Evolutionary conservation across 2,888 invertebrate species (phyloP).

Genomic region (Synergus gifuensis): DNA sequence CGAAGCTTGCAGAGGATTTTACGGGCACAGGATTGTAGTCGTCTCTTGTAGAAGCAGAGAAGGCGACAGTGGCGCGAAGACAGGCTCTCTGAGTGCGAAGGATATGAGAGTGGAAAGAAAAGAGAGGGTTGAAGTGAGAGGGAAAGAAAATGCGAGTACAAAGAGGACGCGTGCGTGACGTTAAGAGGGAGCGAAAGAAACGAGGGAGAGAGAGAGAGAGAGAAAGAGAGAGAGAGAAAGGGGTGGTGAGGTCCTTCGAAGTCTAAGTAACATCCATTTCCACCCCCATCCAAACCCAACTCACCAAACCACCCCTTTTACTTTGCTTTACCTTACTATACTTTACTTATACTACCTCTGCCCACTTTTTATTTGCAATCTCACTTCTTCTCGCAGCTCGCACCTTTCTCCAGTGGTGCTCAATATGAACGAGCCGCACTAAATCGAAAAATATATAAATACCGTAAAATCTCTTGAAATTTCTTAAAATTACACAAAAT

Average conservation of each 20-base stretch:
- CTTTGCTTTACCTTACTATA: conserved; percentile 67
- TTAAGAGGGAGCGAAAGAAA: conserved; percentile 44
- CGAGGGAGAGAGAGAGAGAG: conserved; percentile 44
- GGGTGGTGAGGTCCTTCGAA: conserved; percentile 63
- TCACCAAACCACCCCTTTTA: conserved; percentile 61
- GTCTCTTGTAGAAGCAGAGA: conserved; percentile 44
- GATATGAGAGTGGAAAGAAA: conserved; percentile 38
- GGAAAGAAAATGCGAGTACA: conserved; percentile 40
- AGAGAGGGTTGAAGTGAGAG: conserved; percentile 27
- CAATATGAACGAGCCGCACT: background rate
- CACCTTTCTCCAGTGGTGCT: conserved; percentile 47
- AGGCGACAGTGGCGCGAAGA: conserved; percentile 63
- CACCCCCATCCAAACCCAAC: conserved; percentile 58
- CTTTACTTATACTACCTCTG: conserved; percentile 64
- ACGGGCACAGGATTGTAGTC: conserved; percentile 42
- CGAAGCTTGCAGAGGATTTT: conserved; percentile 42
- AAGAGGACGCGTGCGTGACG: conserved; percentile 52
- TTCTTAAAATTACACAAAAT: too few relatives aligned
- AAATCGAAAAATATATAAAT: background rate
- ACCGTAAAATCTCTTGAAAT: too few relatives aligned
- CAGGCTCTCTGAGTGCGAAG: conserved; percentile 67
- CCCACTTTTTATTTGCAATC: conserved; percentile 58
- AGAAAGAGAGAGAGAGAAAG: conserved; percentile 47
- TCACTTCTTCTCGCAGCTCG: conserved; percentile 44
- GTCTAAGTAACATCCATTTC: conserved; percentile 74